A percentile compares a stretch with the other conserved stretches of the same genome.
Evolutionary conservation across 2,888 invertebrate genomes (phyloP).

Genomic region (Luperina testacea): DNA sequence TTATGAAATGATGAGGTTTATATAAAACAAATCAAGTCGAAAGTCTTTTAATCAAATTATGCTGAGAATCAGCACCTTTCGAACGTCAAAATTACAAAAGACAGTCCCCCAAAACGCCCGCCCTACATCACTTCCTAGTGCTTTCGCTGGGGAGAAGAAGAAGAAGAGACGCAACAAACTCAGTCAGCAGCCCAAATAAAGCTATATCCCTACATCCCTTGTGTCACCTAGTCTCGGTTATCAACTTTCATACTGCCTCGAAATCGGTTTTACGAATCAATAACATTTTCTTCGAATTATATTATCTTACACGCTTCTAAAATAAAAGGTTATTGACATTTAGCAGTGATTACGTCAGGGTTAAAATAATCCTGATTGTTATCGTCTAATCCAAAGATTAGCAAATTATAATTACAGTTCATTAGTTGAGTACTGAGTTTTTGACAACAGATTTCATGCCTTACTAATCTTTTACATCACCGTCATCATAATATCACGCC

Average conservation of each 20-base stretch:
- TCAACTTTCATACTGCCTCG: neutral
- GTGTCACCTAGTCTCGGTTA: neutral
- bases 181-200: neutral
- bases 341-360: neutral
- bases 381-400: conserved; percentile 1
- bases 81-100: too few relatives aligned
- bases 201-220: neutral
- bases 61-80: too few relatives aligned
- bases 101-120: too few relatives aligned
- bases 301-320: neutral
- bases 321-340: conserved; percentile 39
- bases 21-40: neutral
- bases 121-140: too few relatives aligned
- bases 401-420: neutral
- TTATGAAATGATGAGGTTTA: neutral
- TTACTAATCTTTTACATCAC: too few relatives aligned
- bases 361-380: neutral
- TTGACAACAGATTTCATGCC: neutral
- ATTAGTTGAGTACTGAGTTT: neutral
- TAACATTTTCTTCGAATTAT: neutral
- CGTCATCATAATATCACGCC: too few relatives aligned
- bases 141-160: too few relatives aligned
- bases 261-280: neutral
- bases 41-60: too few relatives aligned
- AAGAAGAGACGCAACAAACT: too few relatives aligned